Evolutionary conservation across 2,113 vertebrate species (phyloP).

Genomic region (Parus major): DNA sequence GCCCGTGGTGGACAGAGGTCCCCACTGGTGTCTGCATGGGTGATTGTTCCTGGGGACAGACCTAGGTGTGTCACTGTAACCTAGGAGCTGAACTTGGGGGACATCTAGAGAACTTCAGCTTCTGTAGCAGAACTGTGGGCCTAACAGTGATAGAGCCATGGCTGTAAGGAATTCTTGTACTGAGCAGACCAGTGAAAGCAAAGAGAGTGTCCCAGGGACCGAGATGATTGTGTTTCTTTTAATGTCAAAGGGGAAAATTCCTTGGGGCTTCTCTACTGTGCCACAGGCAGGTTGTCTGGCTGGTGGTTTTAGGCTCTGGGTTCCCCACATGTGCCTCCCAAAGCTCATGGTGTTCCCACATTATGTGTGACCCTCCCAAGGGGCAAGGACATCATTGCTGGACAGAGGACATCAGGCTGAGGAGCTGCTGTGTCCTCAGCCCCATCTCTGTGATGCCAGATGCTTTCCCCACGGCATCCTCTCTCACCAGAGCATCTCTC

Average conservation of each 20-base stretch:
- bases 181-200: neutral
- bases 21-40: rapidly evolving
- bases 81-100: neutral
- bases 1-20: neutral
- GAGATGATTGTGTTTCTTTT: neutral
- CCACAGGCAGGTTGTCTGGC: rapidly evolving
- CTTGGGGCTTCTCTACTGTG: neutral
- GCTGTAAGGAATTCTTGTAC: neutral
- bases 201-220: rapidly evolving
- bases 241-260: neutral
- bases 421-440: neutral
- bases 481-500: neutral
- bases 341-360: rapidly evolving
- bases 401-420: neutral
- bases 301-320: neutral
- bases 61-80: neutral
- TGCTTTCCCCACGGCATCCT: neutral
- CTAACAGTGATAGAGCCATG: rapidly evolving
- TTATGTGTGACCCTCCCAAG: rapidly evolving
- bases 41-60: neutral
- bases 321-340: neutral
- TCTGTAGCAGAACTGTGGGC: neutral
- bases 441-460: neutral
- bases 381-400: neutral
- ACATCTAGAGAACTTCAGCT: neutral